Evolutionary conservation across 2,888 invertebrate genomes (phyloP).

Genomic region (Agonopterix subpropinquella): DNA sequence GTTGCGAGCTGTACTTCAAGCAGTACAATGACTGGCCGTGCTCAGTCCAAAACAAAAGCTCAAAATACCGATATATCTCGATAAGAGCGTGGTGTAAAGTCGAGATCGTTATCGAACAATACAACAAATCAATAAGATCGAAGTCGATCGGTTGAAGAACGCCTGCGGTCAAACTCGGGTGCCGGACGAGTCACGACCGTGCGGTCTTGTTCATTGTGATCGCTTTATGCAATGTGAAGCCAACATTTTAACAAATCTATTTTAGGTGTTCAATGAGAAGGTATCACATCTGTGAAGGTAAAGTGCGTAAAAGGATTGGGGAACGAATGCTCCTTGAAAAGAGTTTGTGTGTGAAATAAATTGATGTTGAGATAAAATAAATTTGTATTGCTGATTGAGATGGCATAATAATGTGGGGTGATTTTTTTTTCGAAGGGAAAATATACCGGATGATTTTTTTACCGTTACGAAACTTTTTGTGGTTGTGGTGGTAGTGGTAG

Average conservation of each 20-base stretch:
- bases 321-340: not conserved
- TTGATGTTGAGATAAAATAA: not conserved
- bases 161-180: constrained; percentile 4
- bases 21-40: constrained; percentile 3
- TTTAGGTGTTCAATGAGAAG: constrained; percentile 32
- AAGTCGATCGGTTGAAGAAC: constrained; percentile 12
- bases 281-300: constrained; percentile 23
- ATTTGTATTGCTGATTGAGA: too few relatives aligned
- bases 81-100: constrained; percentile 26
- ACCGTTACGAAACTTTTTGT: too few relatives aligned
- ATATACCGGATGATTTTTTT: too few relatives aligned
- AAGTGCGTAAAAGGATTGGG: constrained; percentile 18
- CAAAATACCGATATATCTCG: constrained; percentile 8
- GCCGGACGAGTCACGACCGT: constrained; percentile 19
- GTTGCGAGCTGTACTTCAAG: constrained; percentile 1
- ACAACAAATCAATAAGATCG: constrained; percentile 44
- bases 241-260: constrained; percentile 27
- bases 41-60: constrained; percentile 10
- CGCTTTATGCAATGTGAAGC: constrained; percentile 24
- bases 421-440: too few relatives aligned
- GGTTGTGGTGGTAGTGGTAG: too few relatives aligned
- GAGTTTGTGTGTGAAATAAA: not conserved
- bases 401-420: too few relatives aligned
- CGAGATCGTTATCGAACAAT: constrained; percentile 47
- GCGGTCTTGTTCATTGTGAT: constrained; percentile 21